Evolutionary conservation across 1,140 invertebrate species (phyloP), one percentile per base, ranked within the genome.

Genomic region (Apocrypta bakeri): DNA sequence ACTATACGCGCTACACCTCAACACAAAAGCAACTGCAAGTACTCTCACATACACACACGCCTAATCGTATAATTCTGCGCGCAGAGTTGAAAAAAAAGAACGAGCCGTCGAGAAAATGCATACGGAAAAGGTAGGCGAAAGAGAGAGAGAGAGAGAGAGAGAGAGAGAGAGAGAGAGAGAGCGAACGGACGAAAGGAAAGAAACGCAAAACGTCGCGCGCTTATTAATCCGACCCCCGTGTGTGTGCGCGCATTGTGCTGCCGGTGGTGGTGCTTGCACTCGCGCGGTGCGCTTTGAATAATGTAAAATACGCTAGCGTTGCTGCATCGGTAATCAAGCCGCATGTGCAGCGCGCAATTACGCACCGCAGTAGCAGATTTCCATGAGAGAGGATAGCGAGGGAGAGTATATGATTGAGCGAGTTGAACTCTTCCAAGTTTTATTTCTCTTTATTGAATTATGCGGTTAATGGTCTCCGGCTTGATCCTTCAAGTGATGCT

Each of bases 281-380:
- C 25, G 63, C 63, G 64, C 64, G 24, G 25, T 25, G 64, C 64
- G 64, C 64, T 66, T 66, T 66, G 64, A 66, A 66, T 66, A 66
- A 66, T 66, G 64, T 66, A 66, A 66, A 66, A 27, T 29, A 29
- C 64, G 64, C 1, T 21, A 25, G 48, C 48, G 21, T 0, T 6
- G 21, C 48, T 56, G 48, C 48, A 56, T 56, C 48, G 48, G 48
- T 56, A 56, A 56, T 56, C 21, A 56, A 56, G 48, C 48, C 42
- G 42, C 42, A 17, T 48, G 42, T 48, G 48, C 48, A 56, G 48
- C 48, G 48, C 48, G 48, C 48, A 56, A 56, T 56, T 56, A 56
- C 48, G 48, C 48, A 21, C 48, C 48, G 3, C 48, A 6, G 17
- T 21, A 12, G 21, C 42, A 17, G 42, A 48, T 48, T 48, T 48